phyloP scores from a whole-genome alignment of 2,888 invertebrate species.

The Dascillus cervinus region DNA sequence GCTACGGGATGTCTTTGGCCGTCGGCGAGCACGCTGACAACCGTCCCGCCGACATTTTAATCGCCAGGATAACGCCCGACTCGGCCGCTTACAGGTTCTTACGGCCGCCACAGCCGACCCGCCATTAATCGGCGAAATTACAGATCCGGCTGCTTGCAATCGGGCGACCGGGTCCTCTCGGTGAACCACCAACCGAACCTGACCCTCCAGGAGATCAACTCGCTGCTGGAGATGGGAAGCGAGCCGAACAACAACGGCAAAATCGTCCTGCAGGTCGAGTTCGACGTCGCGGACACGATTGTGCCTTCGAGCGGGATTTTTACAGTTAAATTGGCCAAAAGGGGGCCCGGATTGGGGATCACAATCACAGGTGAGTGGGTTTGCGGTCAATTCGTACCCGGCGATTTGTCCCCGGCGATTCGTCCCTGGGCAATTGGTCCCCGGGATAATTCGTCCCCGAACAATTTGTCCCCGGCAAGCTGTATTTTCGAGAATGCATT shows the following conservation, averaged over 20 bases:
- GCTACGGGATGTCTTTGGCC: slow-evolving; percentile 47
- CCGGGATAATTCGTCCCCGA: no score
- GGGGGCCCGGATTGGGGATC: slow-evolving; percentile 75
- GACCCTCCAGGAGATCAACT: slow-evolving; percentile 51
- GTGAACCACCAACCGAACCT: slow-evolving; percentile 73
- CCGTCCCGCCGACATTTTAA: slow-evolving; percentile 38
- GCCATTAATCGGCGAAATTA: slow-evolving; percentile 7
- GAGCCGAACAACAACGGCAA: slow-evolving; percentile 54
- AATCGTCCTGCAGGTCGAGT: slow-evolving; percentile 75
- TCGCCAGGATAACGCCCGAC: slow-evolving; percentile 46
- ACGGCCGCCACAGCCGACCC: no score
- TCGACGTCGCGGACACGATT: slow-evolving; percentile 86
- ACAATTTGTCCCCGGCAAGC: no score
- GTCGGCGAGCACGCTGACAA: slow-evolving; percentile 41
- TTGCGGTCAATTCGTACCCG: no score
- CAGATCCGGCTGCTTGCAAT: slow-evolving; percentile 67
- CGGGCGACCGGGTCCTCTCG: slow-evolving; percentile 76
- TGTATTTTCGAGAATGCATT: no score
- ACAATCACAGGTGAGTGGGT: slow-evolving; percentile 66
- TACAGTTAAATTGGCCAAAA: slow-evolving; percentile 78
- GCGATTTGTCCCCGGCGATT: no score
- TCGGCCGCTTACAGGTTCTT: slow-evolving; percentile 56
- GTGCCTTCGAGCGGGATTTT: slow-evolving; percentile 87
- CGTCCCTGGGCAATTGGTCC: no score
- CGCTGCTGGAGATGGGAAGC: slow-evolving; percentile 41